Base-by-base conservation (phyloP, 30 jellyfish, hydroid and myxozoan genomes). In the Nemopilema nomurai region DNA sequence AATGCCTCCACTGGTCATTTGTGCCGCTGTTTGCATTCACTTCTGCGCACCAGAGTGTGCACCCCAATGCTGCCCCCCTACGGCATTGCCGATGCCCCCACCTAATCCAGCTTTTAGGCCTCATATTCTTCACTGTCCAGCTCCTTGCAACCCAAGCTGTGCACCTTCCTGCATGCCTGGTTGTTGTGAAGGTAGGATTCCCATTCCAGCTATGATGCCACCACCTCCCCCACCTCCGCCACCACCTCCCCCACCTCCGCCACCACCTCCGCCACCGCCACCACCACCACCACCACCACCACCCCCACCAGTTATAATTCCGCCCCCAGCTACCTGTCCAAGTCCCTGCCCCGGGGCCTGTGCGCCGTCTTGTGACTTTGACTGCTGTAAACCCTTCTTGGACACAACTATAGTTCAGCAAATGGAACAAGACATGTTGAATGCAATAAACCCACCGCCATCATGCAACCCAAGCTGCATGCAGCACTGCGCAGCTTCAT, bases 291-390 rank as follows among this genome's bases (percentile, higher is more conserved):
- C 96, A 67, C 92, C 84, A 31, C 97, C 95, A 16, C 94, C 97
- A 30, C 97, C 96, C 17, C 85, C 90, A 41, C 94, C 96, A 21
- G 70, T 53, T n/a, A 83, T 87, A 7, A 29, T 87, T 23, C 89
- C 94, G 26, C 90, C 91, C 16, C 90, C 97, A 69, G 90, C 90
- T 7, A 86, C 84, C 18, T 93, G 98, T 69, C 98, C 98, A 25
- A 96, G 98, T 20, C 89, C 96, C 4, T 93, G 97, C 69, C 98
- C 98, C 8, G 90, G 82, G 18, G 88, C 89, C 18, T 93, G 98
- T 87, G 97, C 98, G 20, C 98, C 98, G 28, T 91, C 94, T 0
- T 93, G 98, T 69, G 98, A 93, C 28, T 93, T 93, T 52, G 97
- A 93, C 83, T 93, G 98, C 76, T 93, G 98, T 80, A 87, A 94